Conservation (phyloP, 2,113 vertebrate species). For the Delphinapterus leucas region DNA sequence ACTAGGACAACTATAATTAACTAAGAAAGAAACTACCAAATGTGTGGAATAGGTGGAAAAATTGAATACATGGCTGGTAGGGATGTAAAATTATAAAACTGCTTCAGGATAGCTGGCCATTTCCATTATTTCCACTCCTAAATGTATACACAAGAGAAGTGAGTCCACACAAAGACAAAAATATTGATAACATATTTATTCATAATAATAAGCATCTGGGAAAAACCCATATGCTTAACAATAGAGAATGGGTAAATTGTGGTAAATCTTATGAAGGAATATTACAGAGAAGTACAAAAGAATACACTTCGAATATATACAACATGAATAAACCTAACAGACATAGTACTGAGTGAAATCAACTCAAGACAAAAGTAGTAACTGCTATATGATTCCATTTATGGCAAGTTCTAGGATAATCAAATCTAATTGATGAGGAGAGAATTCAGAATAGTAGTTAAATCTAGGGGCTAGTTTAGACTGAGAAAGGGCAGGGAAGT, state of each 20-base stretch:
- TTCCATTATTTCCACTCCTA: not conserved
- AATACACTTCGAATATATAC: no score
- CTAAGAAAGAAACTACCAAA: not conserved
- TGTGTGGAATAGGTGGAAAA: not conserved
- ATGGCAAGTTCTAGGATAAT: no score
- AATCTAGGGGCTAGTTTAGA: no score
- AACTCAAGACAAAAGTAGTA: no score
- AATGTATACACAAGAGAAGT: not conserved
- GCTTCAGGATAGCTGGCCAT: not conserved
- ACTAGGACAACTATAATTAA: not conserved
- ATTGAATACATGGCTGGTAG: not conserved
- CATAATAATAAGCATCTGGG: not conserved
- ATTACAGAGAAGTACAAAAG: not conserved
- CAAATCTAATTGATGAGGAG: no score
- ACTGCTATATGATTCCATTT: no score
- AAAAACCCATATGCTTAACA: not conserved
- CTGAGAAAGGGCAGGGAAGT: no score
- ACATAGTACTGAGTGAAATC: no score
- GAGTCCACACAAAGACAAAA: not conserved
- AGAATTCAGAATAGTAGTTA: no score
- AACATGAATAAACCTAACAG: no score
- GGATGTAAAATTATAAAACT: not conserved
- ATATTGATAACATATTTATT: not conserved
- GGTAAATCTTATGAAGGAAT: not conserved
- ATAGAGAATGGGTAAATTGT: not conserved